Evolutionary conservation across 2,113 vertebrate species (phyloP).

Genomic region (Labrus mixtus): DNA sequence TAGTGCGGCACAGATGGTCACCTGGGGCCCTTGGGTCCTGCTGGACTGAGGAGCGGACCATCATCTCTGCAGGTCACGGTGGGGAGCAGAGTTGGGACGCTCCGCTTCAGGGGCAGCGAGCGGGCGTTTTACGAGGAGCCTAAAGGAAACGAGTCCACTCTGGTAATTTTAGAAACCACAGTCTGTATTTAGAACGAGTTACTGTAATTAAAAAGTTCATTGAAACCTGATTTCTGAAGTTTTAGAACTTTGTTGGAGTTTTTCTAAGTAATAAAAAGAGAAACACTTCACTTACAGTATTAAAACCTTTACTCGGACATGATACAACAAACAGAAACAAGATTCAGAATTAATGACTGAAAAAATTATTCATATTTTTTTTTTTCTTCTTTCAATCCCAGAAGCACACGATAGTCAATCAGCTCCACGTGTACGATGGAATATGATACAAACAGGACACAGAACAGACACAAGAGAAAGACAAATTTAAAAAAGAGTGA

Average conservation of each 20-base stretch:
- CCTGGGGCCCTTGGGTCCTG: conserved; percentile 82
- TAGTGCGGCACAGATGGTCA: conserved; percentile 58
- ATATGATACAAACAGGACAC: conserved; percentile 68
- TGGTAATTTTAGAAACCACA: background rate
- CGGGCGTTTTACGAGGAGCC: background rate
- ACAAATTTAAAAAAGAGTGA: conserved; percentile 59
- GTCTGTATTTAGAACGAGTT: no score
- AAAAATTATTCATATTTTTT: conserved; percentile 68
- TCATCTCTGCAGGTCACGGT: conserved; percentile 21
- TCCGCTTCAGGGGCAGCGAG: background rate
- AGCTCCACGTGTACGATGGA: conserved; percentile 69
- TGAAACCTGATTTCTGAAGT: background rate
- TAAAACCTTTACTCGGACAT: conserved; percentile 85
- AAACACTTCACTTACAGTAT: conserved; percentile 69
- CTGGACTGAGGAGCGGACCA: conserved; percentile 77
- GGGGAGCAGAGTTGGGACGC: rapidly evolving
- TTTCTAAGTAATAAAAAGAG: conserved; percentile 26
- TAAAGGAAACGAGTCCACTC: background rate
- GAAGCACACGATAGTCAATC: conserved; percentile 75
- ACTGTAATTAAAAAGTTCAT: background rate
- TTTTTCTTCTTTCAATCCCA: conserved; percentile 72
- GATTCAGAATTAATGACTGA: conserved; percentile 81
- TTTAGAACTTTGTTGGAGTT: background rate
- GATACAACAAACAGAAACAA: conserved; percentile 84
- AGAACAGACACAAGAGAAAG: conserved; percentile 55